phyloP scores from a whole-genome alignment of 1,140 invertebrate species.

The Drosophila pachea region DNA sequence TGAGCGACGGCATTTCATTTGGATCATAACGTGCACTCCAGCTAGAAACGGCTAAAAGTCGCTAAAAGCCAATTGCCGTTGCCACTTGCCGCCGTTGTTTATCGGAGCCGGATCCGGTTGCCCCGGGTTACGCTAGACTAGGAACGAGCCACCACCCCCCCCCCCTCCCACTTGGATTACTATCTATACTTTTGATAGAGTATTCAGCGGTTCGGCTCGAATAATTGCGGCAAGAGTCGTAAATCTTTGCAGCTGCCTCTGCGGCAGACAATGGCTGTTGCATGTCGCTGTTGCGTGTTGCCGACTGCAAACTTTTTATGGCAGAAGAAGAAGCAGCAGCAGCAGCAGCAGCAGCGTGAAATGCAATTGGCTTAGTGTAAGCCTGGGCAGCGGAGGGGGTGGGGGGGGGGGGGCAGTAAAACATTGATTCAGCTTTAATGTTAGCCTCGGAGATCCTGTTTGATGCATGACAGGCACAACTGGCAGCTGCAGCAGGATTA shows the following conservation, averaged over 20 bases:
- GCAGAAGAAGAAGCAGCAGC: slow-evolving; percentile 14
- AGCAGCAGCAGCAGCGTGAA: neutral
- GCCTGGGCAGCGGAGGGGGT: no score
- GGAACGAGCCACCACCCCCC: no score
- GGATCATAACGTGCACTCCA: slow-evolving; percentile 42
- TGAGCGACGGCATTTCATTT: slow-evolving; percentile 56
- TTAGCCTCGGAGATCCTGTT: slow-evolving; percentile 8
- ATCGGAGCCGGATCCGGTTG: slow-evolving; percentile 28
- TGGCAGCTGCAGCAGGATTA: slow-evolving; percentile 23
- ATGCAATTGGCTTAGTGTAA: slow-evolving; percentile 15
- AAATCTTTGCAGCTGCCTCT: neutral
- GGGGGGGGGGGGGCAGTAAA: neutral
- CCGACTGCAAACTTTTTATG: slow-evolving; percentile 16
- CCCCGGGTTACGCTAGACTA: slow-evolving; percentile 7
- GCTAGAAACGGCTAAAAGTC: neutral
- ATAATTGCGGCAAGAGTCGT: neutral
- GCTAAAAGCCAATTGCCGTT: neutral
- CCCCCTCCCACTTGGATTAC: no score
- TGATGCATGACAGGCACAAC: slow-evolving; percentile 6
- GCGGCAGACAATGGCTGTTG: slow-evolving; percentile 4
- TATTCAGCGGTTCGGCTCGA: neutral
- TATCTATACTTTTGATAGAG: no score
- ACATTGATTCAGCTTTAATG: slow-evolving; percentile 20
- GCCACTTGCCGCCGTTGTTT: slow-evolving; percentile 52
- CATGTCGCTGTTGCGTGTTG: slow-evolving; percentile 39